Conservation (phyloP, 2,888 invertebrate species). For the Julus scandinavius region DNA sequence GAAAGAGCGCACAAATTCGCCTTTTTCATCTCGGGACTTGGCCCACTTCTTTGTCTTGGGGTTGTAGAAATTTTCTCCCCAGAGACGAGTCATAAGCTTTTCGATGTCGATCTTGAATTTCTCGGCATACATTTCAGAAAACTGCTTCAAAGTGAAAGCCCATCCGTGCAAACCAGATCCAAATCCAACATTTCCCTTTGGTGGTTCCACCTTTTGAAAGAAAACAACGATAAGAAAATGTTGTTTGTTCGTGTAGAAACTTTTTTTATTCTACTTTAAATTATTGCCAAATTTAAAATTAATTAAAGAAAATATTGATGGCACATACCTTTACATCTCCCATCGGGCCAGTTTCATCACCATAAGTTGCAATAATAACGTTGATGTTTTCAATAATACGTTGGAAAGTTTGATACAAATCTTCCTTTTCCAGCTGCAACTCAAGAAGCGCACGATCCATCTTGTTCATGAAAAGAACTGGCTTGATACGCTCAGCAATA, state of each 20-base stretch:
- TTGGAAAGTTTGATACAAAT: conserved; percentile 98
- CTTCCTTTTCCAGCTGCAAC: conserved; percentile 95
- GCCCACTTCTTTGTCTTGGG: conserved; percentile 98
- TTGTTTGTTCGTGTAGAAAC: too few species aligned
- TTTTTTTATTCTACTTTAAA: too few species aligned
- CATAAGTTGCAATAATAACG: conserved; percentile 99
- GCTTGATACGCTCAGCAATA: conserved; percentile 99
- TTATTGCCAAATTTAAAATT: too few species aligned
- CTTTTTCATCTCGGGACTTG: conserved; percentile 80
- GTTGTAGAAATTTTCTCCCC: conserved; percentile 99
- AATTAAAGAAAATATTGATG: background rate
- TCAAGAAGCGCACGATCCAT: conserved; percentile 99
- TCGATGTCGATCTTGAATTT: conserved; percentile 98
- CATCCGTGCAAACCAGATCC: conserved; percentile 99
- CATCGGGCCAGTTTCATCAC: conserved; percentile 98
- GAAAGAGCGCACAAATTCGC: conserved; percentile 97
- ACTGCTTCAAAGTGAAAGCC: conserved; percentile 99
- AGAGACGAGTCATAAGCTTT: conserved; percentile 92
- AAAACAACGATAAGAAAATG: background rate
- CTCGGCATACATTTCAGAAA: conserved; percentile 98
- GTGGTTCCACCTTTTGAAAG: conserved; percentile 82
- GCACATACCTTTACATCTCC: conserved; percentile 91
- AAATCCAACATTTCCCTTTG: conserved; percentile 98
- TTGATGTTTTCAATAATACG: conserved; percentile 99
- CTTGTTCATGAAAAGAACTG: conserved; percentile 99